Percentiles rank a stretch among this genome's conserved stretches.
phyloP scores from a whole-genome alignment of 2,113 vertebrate genomes.

The Anolis carolinensis region DNA sequence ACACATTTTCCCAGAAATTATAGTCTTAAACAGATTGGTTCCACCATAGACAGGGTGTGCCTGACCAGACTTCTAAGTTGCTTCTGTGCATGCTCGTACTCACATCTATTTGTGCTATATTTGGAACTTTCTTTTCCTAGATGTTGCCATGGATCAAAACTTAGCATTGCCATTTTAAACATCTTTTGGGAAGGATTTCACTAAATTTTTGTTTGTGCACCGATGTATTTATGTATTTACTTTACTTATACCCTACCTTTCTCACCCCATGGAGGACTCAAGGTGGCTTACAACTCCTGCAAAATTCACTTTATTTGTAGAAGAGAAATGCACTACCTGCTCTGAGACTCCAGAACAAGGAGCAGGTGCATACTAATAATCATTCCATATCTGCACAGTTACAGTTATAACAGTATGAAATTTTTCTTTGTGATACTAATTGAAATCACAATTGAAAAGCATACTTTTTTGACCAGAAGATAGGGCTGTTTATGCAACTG shows the following conservation, averaged over 20 bases:
- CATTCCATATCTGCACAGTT: neutral
- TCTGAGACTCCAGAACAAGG: neutral
- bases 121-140: neutral
- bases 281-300: too few relatives aligned
- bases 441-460: neutral
- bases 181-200: neutral
- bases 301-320: neutral
- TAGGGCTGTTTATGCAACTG: neutral
- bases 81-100: neutral
- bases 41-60: neutral
- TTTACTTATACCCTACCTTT: too few relatives aligned
- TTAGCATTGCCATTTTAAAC: neutral
- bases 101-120: neutral
- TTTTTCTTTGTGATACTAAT: neutral
- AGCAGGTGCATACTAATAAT: neutral
- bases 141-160: neutral
- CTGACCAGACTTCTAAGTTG: neutral
- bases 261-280: too few relatives aligned
- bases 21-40: neutral
- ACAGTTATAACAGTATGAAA: fast-evolving
- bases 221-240: too few relatives aligned
- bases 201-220: neutral
- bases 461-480: neutral
- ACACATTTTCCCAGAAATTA: neutral
- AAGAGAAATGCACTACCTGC: neutral